These are phyloP conservation scores for Aphodius granarius DNA, from an alignment of 2,888 invertebrate genomes.

Conservation along the genomic window DNA sequence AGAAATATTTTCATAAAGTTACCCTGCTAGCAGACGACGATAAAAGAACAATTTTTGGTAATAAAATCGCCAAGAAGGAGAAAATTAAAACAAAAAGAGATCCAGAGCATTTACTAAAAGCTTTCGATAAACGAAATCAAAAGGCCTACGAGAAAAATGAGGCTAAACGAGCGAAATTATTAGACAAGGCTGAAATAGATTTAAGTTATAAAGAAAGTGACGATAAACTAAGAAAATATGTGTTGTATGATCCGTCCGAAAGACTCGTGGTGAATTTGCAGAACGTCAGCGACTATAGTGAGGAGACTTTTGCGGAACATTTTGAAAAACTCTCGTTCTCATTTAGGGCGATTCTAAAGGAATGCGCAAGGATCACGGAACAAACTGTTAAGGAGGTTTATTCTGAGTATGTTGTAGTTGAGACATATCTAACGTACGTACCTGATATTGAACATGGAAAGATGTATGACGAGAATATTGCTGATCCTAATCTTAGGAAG, in stretches of 20 bases:
- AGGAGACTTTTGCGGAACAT: constrained; percentile 36
- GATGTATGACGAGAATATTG: constrained; percentile 20
- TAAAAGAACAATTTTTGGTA: background rate
- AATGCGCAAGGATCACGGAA: constrained; percentile 45
- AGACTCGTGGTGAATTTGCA: constrained; percentile 44
- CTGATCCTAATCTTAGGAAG: constrained; percentile 25
- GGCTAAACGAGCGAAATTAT: background rate
- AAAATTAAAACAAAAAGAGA: constrained; percentile 18
- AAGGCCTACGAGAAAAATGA: constrained; percentile 11
- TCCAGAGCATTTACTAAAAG: constrained; percentile 9
- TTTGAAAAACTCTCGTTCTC: constrained; percentile 38
- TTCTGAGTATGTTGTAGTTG: constrained; percentile 38
- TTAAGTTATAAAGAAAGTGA: constrained; percentile 13
- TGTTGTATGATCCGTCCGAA: constrained; percentile 43
- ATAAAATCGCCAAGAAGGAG: background rate
- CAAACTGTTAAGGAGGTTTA: constrained; percentile 42
- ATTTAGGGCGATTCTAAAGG: constrained; percentile 43
- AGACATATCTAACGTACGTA: constrained; percentile 31
- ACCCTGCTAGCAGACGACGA: constrained; percentile 21
- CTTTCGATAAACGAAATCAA: constrained; percentile 16
- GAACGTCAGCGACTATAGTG: constrained; percentile 33
- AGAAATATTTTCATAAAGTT: constrained; percentile 7
- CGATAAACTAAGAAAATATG: constrained; percentile 16
- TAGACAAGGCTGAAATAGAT: background rate
- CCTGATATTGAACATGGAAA: background rate